Percentiles rank a stretch among this genome's conserved stretches.
Evolutionary conservation across 2,888 invertebrate species (phyloP).

Genomic region (Nineta flava): DNA sequence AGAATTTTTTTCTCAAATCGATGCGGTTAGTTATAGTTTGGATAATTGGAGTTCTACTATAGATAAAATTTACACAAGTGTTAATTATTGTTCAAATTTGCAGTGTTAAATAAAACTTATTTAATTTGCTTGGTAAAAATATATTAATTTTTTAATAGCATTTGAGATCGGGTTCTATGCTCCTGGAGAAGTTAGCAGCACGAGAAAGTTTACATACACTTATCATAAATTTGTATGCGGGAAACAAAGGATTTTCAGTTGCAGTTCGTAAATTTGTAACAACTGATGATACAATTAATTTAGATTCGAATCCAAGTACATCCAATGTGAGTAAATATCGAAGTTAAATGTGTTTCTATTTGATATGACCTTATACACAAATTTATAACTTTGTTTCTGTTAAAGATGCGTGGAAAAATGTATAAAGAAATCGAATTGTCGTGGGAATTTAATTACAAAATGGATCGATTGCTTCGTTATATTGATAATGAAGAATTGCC

Average conservation of each 20-base stretch:
- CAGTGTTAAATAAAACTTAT: no score
- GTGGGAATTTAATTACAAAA: constrained; percentile 52
- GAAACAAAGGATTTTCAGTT: constrained; percentile 77
- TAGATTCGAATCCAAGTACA: constrained; percentile 12
- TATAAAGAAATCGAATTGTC: background rate
- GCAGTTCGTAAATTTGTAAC: constrained; percentile 17
- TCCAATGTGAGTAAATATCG: constrained; percentile 18
- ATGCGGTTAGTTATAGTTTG: no score
- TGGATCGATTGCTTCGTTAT: constrained; percentile 72
- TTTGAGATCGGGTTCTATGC: constrained; percentile 46
- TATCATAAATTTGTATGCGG: constrained; percentile 80
- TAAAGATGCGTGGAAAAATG: constrained; percentile 1
- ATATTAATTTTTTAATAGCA: no score
- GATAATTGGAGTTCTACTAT: no score
- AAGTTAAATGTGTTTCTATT: no score
- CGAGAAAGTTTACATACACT: constrained; percentile 76
- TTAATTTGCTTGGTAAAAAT: no score
- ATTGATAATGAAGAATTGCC: constrained; percentile 86
- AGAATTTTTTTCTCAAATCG: no score
- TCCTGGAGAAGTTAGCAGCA: constrained; percentile 71
- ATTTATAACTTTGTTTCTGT: background rate
- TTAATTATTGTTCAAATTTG: no score
- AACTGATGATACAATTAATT: background rate
- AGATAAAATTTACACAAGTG: no score
- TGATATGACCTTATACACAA: background rate